These are phyloP conservation scores for Xanthostigma xanthostigma DNA, from an alignment of 2,888 invertebrate genomes.

Conservation along the genomic window DNA sequence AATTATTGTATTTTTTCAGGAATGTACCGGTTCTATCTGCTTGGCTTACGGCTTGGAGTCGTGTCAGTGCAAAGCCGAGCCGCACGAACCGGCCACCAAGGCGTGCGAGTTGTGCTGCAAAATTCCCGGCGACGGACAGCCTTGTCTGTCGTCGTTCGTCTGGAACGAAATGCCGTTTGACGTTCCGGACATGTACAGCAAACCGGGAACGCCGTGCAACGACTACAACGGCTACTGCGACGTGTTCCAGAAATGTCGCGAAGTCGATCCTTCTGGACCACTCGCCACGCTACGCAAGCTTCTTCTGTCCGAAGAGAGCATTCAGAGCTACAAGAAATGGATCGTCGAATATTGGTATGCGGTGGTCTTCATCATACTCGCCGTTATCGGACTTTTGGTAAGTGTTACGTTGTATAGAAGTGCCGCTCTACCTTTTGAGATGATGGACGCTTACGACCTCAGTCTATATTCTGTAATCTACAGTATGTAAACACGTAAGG, in stretches of 20 bases:
- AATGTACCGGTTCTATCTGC: conserved; percentile 97
- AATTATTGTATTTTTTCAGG: conserved; percentile 40
- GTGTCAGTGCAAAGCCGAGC: conserved; percentile 77
- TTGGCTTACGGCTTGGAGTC: conserved; percentile 90
- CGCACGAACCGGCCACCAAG: conserved; percentile 65
- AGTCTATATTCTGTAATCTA: too few relatives aligned
- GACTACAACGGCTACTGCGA: conserved; percentile 79
- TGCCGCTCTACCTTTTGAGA: too few relatives aligned
- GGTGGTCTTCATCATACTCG: conserved; percentile 57
- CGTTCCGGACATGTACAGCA: conserved; percentile 85
- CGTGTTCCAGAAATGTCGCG: conserved; percentile 64
- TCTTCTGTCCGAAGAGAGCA: conserved; percentile 75
- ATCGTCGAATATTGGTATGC: conserved; percentile 84
- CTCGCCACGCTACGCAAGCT: conserved; percentile 76
- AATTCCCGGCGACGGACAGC: conserved; percentile 62
- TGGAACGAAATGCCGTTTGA: conserved; percentile 83
- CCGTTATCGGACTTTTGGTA: conserved; percentile 67
- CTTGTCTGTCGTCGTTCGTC: conserved; percentile 77
- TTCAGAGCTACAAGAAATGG: conserved; percentile 79
- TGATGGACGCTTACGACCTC: too few relatives aligned
- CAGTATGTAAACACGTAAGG: too few relatives aligned
- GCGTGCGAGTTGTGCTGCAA: conserved; percentile 91
- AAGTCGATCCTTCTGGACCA: conserved; percentile 87
- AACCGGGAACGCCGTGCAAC: conserved; percentile 88
- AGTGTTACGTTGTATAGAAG: conserved; percentile 26